These are phyloP conservation scores for Vultur gryphus DNA, from an alignment of 2,797 vertebrate species.

Conservation along the genomic window DNA sequence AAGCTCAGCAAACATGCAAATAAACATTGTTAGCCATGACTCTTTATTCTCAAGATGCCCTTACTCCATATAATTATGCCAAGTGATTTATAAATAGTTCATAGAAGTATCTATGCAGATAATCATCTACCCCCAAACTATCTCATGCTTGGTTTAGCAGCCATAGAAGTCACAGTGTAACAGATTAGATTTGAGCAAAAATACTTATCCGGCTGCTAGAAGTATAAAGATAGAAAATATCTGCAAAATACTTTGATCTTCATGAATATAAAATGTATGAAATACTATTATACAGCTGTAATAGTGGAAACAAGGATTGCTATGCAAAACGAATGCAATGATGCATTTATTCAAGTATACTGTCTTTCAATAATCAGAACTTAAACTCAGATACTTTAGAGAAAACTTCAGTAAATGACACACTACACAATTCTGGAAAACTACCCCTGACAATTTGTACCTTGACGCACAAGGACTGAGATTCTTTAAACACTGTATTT, in stretches of 20 bases:
- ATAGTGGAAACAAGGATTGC: neutral
- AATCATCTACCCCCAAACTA: neutral
- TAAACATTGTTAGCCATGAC: neutral
- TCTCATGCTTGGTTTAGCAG: neutral
- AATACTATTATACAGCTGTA: slow-evolving; percentile 2
- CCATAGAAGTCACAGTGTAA: neutral
- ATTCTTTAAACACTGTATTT: neutral
- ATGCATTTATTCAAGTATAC: neutral
- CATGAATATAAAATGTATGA: neutral
- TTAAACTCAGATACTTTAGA: neutral
- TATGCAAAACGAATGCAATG: neutral
- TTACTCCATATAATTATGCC: neutral
- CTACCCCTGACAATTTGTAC: neutral
- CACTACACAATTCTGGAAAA: neutral
- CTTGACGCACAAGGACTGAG: neutral
- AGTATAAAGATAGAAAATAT: neutral
- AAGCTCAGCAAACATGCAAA: neutral
- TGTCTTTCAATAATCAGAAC: neutral
- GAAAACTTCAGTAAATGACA: neutral
- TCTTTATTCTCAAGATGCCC: neutral
- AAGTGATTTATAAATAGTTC: slow-evolving; percentile 9
- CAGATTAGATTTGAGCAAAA: slow-evolving; percentile 14
- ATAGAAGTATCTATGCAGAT: neutral
- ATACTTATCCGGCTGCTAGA: neutral
- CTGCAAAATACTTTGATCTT: slow-evolving; percentile 16